Evolutionary conservation across 2,797 vertebrate genomes (phyloP).

Genomic region (Pampus argenteus): DNA sequence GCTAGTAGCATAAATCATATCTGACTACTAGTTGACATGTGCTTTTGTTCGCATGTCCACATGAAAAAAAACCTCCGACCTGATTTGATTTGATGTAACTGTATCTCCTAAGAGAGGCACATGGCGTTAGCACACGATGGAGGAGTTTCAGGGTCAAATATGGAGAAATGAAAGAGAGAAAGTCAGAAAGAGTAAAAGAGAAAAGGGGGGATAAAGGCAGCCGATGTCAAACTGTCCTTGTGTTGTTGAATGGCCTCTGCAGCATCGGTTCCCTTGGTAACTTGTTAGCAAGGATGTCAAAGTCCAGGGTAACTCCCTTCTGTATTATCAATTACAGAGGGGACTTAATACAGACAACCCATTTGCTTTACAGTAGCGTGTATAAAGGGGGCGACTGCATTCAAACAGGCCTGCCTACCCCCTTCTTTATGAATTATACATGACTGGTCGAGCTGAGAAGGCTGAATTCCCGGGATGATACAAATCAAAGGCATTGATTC

Average conservation of each 20-base stretch:
- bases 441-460: conserved; percentile 29
- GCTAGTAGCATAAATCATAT: conserved; percentile 28
- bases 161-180: neutral
- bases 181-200: neutral
- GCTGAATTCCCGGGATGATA: conserved; percentile 42
- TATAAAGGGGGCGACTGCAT: conserved; percentile 20
- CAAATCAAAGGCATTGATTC: conserved; percentile 64
- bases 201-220: conserved; percentile 23
- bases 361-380: conserved; percentile 54
- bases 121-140: too few relatives aligned
- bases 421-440: conserved; percentile 63
- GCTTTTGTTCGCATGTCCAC: neutral
- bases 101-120: conserved; percentile 1
- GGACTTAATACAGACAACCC: conserved; percentile 39
- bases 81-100: neutral
- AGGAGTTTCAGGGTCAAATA: neutral
- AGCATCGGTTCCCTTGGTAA: conserved; percentile 64
- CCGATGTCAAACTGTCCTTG: conserved; percentile 30
- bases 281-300: conserved; percentile 58
- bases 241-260: conserved; percentile 15
- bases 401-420: conserved; percentile 19
- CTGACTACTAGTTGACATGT: neutral
- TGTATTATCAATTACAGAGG: conserved; percentile 27
- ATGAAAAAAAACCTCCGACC: neutral
- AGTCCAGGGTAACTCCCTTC: conserved; percentile 20